Base-by-base conservation (phyloP, 2,888 invertebrate species). In the Himalopsyche tibetana region DNA sequence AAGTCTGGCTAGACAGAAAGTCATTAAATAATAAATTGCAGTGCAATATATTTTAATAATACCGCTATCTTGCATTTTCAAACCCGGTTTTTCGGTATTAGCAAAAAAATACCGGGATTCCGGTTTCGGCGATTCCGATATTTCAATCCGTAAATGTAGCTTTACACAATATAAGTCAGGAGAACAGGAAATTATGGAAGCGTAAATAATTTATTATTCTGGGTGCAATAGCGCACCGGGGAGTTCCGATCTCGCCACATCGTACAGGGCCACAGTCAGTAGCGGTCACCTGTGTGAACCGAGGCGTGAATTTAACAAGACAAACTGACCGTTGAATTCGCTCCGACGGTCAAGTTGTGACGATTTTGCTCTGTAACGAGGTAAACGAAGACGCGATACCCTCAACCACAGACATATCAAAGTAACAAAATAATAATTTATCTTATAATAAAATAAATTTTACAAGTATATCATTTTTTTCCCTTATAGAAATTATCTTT, bases 241-340 rank as follows among this genome's bases (percentile, higher is more conserved):
- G 28, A 63, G n/a, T 63, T 9, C 19, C 63, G 19, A n/a, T 63
- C 3, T 28, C 19, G 28, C 63, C 63, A 63, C 63, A 63, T 63
- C 6, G 2, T 19, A 28, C 3, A 63, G n/a, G 63, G 6, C n/a
- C 9, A 19, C 8, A 63, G n/a, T 56, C 8, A n/a, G 19, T 19
- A 11, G 63, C 19, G 63, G 63, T 63, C 63, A 63, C 8, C n/a
- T 19, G 11, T 63, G 63, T 63, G 63, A 19, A 63, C 19, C 63
- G 63, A 11, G 28, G 28, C 28, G 63, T 63, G 63, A 63, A 63
- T 63, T 63, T 63, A 63, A 63, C 63, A 63, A 63, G 63, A 63
- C 63, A 63, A 63, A 63, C 19, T 63, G 63, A 63, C 63, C 63
- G 63, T 63, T 6, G 63, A 63, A 63, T 63, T 63, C 63, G 28